These are phyloP conservation scores for Sebastes cheni DNA, from an alignment of 2,797 vertebrate genomes.

Conservation along the genomic window DNA sequence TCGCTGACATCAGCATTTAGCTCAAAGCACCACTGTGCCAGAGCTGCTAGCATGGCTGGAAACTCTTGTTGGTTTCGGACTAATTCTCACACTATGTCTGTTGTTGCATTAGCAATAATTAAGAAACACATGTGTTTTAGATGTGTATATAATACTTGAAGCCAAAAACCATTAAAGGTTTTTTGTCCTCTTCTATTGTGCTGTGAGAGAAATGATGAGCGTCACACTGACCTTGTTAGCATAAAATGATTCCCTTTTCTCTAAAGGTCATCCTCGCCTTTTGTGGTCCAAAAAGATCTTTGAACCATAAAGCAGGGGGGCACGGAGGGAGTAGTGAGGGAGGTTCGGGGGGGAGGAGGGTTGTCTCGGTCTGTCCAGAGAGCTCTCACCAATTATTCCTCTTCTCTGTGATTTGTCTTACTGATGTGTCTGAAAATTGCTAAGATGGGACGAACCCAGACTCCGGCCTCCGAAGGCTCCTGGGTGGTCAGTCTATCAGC, in stretches of 20 bases:
- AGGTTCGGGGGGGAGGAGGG: not conserved
- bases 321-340: slow-evolving; percentile 17
- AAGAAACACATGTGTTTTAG: not conserved
- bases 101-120: not conserved
- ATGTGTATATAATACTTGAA: not conserved
- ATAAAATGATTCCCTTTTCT: slow-evolving; percentile 46
- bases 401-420: slow-evolving; percentile 66
- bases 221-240: slow-evolving; percentile 56
- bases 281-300: slow-evolving; percentile 55
- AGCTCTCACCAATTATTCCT: slow-evolving; percentile 63
- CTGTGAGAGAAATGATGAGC: slow-evolving; percentile 34
- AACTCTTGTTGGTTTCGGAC: fast-evolving
- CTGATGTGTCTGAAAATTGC: slow-evolving; percentile 70
- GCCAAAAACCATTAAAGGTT: not conserved
- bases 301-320: slow-evolving; percentile 58
- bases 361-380: slow-evolving; percentile 27
- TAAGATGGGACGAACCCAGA: slow-evolving; percentile 64
- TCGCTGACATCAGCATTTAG: too few relatives aligned
- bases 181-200: not conserved
- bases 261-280: slow-evolving; percentile 49
- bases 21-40: too few relatives aligned
- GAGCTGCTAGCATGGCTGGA: too few relatives aligned
- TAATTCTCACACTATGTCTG: not conserved
- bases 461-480: slow-evolving; percentile 52
- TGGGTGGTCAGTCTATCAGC: slow-evolving; percentile 82